Conservation (phyloP, 2,797 vertebrate species). For the Varecia variegata region DNA sequence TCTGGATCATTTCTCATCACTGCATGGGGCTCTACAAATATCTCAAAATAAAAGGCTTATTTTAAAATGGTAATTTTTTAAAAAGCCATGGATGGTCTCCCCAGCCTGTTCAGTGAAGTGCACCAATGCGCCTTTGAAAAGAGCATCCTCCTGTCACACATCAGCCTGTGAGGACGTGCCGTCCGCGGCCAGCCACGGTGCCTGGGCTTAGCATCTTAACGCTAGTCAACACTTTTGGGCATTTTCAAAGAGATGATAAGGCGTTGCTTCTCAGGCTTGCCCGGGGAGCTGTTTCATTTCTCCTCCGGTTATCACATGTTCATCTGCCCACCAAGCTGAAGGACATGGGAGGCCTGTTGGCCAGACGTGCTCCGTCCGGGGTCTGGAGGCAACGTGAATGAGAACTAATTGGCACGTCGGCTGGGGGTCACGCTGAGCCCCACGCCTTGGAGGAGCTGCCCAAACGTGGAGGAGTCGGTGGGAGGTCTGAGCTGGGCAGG, state of each 20-base stretch:
- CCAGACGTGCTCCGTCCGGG: slow-evolving; percentile 65
- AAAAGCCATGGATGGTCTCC: not conserved
- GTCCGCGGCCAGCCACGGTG: fast-evolving
- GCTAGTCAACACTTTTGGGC: not conserved
- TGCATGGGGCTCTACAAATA: fast-evolving
- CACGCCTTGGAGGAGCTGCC: fast-evolving
- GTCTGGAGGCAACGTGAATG: slow-evolving; percentile 65
- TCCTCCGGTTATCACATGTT: slow-evolving; percentile 75
- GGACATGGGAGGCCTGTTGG: slow-evolving; percentile 45
- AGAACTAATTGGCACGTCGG: slow-evolving; percentile 58
- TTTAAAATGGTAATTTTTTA: not conserved
- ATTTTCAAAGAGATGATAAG: slow-evolving; percentile 14
- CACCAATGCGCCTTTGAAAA: not conserved
- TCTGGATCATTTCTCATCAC: not conserved
- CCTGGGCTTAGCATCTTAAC: fast-evolving
- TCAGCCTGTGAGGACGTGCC: fast-evolving
- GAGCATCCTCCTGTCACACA: not conserved
- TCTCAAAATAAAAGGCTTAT: not conserved
- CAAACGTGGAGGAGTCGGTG: not conserved
- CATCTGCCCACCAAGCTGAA: slow-evolving; percentile 65
- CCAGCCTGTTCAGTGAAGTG: not conserved
- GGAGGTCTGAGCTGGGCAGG: not conserved
- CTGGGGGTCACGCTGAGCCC: not conserved
- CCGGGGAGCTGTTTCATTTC: slow-evolving; percentile 71
- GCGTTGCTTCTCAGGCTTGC: not conserved